Evolutionary conservation across 53 echinoderm and acorn worm genomes (phyloP).

Genomic region (Paracentrotus lividus): DNA sequence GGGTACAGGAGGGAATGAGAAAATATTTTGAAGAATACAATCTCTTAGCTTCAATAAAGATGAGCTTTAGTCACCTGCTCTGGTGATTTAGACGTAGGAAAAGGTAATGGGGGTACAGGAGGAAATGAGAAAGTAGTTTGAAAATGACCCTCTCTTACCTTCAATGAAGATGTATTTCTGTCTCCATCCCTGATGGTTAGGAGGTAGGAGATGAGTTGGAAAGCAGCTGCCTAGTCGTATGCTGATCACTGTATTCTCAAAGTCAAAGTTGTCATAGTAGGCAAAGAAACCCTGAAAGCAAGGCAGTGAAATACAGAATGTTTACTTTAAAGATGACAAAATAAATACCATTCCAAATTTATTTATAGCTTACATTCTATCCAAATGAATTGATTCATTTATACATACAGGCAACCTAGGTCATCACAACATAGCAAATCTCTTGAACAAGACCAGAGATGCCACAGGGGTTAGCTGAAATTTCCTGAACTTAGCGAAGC

Average conservation of each 20-base stretch:
- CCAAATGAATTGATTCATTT: no score
- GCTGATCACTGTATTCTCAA: slow-evolving; percentile 65
- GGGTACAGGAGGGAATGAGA: no score
- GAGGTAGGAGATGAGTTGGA: slow-evolving; percentile 26
- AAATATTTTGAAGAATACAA: no score
- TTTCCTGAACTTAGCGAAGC: no score
- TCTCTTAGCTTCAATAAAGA: background rate
- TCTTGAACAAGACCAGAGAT: no score
- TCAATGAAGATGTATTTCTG: slow-evolving; percentile 69
- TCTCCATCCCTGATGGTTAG: slow-evolving; percentile 60
- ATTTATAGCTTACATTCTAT: no score
- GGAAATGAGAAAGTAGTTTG: background rate
- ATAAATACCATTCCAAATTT: background rate
- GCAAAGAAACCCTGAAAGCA: slow-evolving; percentile 58
- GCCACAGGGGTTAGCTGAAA: no score
- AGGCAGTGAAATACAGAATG: background rate
- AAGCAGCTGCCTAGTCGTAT: slow-evolving; percentile 59
- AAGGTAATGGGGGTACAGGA: background rate
- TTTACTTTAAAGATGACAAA: background rate
- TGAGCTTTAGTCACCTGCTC: background rate
- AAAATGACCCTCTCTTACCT: background rate
- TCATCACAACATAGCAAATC: no score
- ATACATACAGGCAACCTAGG: no score
- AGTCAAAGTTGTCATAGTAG: slow-evolving; percentile 60
- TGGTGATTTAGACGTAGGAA: background rate